Evolutionary conservation across 2,888 invertebrate genomes (phyloP).

Genomic region (Noctua pronuba): DNA sequence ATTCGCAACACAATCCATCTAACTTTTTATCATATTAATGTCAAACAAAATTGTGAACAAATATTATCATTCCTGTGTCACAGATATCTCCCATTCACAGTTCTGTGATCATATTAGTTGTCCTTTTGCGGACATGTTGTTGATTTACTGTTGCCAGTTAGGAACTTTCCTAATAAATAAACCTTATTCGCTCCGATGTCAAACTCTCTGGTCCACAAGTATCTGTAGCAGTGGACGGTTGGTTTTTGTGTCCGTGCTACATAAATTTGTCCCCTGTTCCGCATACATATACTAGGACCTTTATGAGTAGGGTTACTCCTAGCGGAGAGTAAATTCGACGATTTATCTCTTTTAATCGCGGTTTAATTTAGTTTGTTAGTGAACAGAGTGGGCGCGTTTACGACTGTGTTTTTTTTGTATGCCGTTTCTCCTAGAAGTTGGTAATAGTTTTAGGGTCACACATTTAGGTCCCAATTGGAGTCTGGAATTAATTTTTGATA

Average conservation of each 20-base stretch:
- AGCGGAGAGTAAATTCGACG: conserved; percentile 80
- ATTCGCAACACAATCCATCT: conserved; percentile 66
- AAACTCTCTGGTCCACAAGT: conserved; percentile 85
- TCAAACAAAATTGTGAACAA: conserved; percentile 71
- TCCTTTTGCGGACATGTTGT: conserved; percentile 78
- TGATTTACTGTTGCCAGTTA: conserved; percentile 86
- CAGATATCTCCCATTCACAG: conserved; percentile 70
- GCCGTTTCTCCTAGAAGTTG: conserved; percentile 16
- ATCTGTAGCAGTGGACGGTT: conserved; percentile 80
- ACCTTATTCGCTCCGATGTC: conserved; percentile 87
- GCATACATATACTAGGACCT: conserved; percentile 82
- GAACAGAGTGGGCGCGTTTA: conserved; percentile 60
- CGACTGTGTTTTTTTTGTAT: conserved; percentile 49
- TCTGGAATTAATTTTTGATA: neutral
- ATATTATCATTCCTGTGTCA: conserved; percentile 73
- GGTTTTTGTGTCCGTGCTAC: conserved; percentile 84
- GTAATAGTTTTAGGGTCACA: neutral
- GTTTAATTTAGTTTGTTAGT: conserved; percentile 81
- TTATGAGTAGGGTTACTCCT: conserved; percentile 86
- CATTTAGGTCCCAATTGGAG: neutral
- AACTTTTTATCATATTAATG: conserved; percentile 73
- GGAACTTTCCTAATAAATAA: conserved; percentile 89
- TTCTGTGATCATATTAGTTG: conserved; percentile 68
- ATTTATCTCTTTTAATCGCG: conserved; percentile 87
- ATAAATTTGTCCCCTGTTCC: conserved; percentile 86